These are phyloP conservation scores for Thysanoteuthis rhombus DNA, from an alignment of 2,888 invertebrate species.

Conservation along the genomic window DNA sequence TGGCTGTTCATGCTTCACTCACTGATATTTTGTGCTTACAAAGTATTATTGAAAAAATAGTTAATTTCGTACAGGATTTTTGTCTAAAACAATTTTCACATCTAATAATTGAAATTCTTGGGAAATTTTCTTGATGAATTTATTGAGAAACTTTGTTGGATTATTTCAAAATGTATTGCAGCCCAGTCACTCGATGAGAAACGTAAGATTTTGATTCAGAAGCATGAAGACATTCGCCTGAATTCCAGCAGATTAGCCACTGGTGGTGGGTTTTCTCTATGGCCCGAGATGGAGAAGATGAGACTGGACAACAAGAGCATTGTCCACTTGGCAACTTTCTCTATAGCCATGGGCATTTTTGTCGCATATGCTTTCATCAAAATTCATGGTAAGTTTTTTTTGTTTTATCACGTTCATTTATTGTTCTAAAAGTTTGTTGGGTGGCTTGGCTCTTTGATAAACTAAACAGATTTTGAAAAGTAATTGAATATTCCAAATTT, in stretches of 20 bases:
- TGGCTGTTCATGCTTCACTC: too few relatives aligned
- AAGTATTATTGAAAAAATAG: neutral
- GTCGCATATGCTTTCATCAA: constrained; percentile 44
- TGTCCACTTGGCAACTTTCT: constrained; percentile 42
- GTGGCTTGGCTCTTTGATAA: too few relatives aligned
- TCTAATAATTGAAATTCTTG: too few relatives aligned
- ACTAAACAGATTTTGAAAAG: too few relatives aligned
- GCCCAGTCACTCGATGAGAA: neutral
- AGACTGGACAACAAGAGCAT: constrained; percentile 51
- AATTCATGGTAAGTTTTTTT: constrained; percentile 52
- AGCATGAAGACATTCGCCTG: constrained; percentile 55
- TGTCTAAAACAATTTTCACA: neutral
- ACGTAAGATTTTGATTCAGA: constrained; percentile 45
- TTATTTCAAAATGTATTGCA: neutral
- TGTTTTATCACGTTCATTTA: neutral
- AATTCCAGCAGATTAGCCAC: constrained; percentile 52
- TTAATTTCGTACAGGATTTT: neutral
- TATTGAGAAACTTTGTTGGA: neutral
- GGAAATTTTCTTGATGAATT: neutral
- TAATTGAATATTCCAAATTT: too few relatives aligned
- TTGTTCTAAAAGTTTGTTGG: too few relatives aligned
- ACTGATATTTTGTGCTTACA: neutral
- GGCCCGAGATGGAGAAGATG: constrained; percentile 65
- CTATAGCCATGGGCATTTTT: constrained; percentile 39
- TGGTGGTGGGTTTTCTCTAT: constrained; percentile 63